phyloP scores from a whole-genome alignment of 2,797 vertebrate genomes.

The Artibeus lituratus region DNA sequence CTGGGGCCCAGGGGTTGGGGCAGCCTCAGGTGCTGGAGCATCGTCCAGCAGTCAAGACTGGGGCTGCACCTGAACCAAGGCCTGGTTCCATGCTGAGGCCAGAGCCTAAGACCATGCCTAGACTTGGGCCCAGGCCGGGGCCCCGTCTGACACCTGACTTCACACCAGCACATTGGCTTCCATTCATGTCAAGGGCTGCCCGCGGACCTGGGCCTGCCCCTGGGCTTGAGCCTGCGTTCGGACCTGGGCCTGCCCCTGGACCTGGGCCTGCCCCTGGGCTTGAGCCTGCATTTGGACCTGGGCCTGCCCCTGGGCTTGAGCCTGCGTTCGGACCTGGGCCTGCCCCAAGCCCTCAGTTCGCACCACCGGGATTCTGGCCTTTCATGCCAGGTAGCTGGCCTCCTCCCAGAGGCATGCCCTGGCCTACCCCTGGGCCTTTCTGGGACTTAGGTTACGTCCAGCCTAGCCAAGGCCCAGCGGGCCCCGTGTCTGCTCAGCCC shows the following conservation, averaged over 20 bases:
- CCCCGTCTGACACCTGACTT: not conserved
- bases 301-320: rapidly evolving
- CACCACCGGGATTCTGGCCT: not conserved
- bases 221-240: rapidly evolving
- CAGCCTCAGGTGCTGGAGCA: not conserved
- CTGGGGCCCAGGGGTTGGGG: not conserved
- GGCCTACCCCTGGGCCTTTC: not conserved
- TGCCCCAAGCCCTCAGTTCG: not conserved
- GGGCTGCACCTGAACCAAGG: rapidly evolving
- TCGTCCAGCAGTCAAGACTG: rapidly evolving
- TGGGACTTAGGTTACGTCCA: not conserved
- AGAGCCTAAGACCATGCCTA: not conserved
- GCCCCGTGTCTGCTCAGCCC: not conserved
- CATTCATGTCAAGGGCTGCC: not conserved
- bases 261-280: rapidly evolving
- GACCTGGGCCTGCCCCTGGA: no score
- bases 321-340: not conserved
- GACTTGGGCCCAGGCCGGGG: not conserved
- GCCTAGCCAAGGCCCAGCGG: not conserved
- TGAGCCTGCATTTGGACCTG: rapidly evolving
- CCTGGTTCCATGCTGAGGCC: not conserved
- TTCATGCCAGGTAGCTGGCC: not conserved
- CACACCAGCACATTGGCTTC: not conserved
- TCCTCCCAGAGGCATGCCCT: not conserved
- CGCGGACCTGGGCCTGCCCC: no score